phyloP scores from a whole-genome alignment of 35 echinoderm and acorn worm genomes.

The Ophiothrix spiculata region DNA sequence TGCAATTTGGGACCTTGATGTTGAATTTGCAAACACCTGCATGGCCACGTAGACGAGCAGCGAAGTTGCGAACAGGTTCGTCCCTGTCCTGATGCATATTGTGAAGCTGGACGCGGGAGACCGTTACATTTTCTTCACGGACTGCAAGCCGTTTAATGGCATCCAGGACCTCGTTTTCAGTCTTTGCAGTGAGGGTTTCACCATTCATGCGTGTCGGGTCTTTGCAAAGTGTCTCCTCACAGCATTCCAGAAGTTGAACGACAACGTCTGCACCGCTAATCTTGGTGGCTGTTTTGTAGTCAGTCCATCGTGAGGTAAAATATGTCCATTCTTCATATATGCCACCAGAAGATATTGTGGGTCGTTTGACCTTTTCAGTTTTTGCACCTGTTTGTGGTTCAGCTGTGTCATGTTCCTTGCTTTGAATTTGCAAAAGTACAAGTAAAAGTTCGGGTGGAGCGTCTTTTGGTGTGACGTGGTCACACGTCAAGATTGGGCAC shows the following conservation, averaged over 20 bases:
- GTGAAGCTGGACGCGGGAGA: constrained; percentile 31
- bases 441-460: background rate
- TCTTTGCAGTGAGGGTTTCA: constrained; percentile 19
- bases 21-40: constrained; percentile 25
- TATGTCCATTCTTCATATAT: constrained; percentile 55
- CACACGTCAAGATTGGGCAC: background rate
- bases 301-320: constrained; percentile 36
- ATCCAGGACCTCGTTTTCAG: constrained; percentile 19
- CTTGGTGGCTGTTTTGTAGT: constrained; percentile 68
- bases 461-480: background rate
- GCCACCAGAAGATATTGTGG: constrained; percentile 18
- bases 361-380: constrained; percentile 54
- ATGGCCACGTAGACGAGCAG: constrained; percentile 26
- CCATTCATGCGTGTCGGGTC: constrained; percentile 27
- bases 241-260: constrained; percentile 43
- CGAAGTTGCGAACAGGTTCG: constrained; percentile 39
- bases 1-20: constrained; percentile 20
- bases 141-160: constrained; percentile 47
- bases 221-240: constrained; percentile 39
- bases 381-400: constrained; percentile 2
- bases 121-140: constrained; percentile 46
- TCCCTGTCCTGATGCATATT: constrained; percentile 47
- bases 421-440: background rate
- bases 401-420: background rate
- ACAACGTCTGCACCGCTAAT: constrained; percentile 39